Evolutionary conservation across 2,797 vertebrate genomes (phyloP), one percentile per base, ranked within the genome.

Genomic region (Brachyalestes nurse): DNA sequence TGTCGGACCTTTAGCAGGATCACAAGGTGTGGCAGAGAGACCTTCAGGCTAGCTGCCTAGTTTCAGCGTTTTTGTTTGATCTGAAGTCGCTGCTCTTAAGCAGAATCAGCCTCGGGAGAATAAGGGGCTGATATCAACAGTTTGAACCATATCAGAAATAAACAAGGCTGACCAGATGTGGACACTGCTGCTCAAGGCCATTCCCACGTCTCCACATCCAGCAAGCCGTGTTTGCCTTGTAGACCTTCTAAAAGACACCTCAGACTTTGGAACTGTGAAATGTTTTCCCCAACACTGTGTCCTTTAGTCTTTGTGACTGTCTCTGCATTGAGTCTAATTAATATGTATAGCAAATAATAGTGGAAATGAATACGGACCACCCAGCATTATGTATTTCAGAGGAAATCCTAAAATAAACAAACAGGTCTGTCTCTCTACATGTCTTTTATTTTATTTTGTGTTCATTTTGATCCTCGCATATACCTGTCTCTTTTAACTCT

Each of bases 141-240:
- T 40, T 65, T 75, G 19, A 74, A 42, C 69, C 38, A 40, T 67
- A 47, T 53, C 55, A 64, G 38, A 57, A 75, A 40, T 64, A 34
- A 80, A 57, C 66, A 60, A 49, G 17, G 21, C 51, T 80, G 65
- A 80, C 51, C 74, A 82, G 72, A 61, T 72, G 72, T 69, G 64
- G 80, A 45, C 61, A 60, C 49, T n/a, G 38, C 57, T 60, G 40
- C 80, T 83, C 85, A 89, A 87, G 86, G 86, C 34, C 76, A 60
- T 83, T 87, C 86, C 71, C 86, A 81, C 49, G 28, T 78, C 51
- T 72, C 51, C 49, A 14, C 34, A 5, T 25, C 58, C 65, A 75
- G 47, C 38, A 38, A 23, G 28, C 25, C 67, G 51, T 79, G 45
- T 84, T 49, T 76, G 67, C 70, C 72, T 81, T 73, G 58, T 66